Percentiles rank a stretch among this genome's conserved stretches.
Conservation (phyloP, 2,797 vertebrate genomes). For the Pogoniulus pusillus region DNA sequence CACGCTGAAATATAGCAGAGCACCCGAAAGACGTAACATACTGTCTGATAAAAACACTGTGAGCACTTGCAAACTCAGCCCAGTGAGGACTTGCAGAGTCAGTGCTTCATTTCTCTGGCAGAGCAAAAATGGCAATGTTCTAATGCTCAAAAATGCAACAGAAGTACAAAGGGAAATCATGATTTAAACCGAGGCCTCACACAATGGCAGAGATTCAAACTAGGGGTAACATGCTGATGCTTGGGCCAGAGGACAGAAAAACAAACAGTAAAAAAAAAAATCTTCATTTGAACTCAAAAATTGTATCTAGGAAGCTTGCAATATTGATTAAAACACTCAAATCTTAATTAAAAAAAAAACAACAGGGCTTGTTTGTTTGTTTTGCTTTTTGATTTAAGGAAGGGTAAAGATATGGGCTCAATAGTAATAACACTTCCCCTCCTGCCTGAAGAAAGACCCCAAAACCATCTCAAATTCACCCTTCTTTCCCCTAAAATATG, state of each 20-base stretch:
- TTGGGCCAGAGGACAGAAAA: not conserved
- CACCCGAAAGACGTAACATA: conserved; percentile 20
- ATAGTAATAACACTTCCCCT: not conserved
- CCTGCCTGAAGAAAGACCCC: not conserved
- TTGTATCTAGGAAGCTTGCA: not conserved
- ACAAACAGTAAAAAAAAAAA: not conserved
- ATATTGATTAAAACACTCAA: not conserved
- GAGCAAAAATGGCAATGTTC: not conserved
- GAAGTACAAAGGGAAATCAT: not conserved
- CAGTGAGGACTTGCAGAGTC: not conserved
- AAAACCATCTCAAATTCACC: not conserved
- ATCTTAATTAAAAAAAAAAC: not conserved
- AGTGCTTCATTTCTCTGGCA: conserved; percentile 33
- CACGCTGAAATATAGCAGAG: conserved; percentile 20
- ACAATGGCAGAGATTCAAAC: not conserved
- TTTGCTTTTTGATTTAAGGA: not conserved
- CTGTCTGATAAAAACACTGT: conserved; percentile 29
- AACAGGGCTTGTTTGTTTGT: not conserved
- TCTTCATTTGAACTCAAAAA: not conserved
- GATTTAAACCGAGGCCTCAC: not conserved
- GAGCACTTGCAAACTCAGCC: conserved; percentile 49
- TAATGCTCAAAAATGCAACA: not conserved
- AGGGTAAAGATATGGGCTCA: not conserved
- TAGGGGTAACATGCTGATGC: not conserved
- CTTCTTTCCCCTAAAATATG: not conserved